Evolutionary conservation across 1,140 invertebrate genomes (phyloP).

Genomic region (Drosophila grimshawi): DNA sequence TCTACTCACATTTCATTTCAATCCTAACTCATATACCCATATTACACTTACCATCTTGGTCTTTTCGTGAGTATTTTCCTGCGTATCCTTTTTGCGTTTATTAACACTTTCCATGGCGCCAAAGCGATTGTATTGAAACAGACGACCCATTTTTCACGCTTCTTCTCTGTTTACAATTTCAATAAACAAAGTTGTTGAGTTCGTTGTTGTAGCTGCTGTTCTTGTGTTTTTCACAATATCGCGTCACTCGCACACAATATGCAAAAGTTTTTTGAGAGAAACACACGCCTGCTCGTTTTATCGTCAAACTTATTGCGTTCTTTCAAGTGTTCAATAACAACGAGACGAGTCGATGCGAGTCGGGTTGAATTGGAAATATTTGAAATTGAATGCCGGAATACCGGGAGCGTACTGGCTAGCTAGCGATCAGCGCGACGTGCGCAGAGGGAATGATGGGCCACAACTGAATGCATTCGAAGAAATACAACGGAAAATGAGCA

Average conservation of each 20-base stretch:
- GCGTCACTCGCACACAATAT: constrained; percentile 36
- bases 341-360: neutral
- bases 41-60: constrained; percentile 63
- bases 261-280: constrained; percentile 42
- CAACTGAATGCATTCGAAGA: constrained; percentile 76
- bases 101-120: constrained; percentile 65
- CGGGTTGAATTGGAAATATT: constrained; percentile 16
- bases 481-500: constrained; percentile 81
- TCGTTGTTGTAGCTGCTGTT: constrained; percentile 43
- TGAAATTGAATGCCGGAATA: constrained; percentile 19
- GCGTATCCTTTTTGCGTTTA: constrained; percentile 75
- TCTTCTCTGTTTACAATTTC: constrained; percentile 22
- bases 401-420: constrained; percentile 50
- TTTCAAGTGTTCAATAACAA: constrained; percentile 53
- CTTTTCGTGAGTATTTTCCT: constrained; percentile 49
- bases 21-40: neutral
- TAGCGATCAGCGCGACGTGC: constrained; percentile 81
- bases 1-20: neutral
- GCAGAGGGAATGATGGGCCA: constrained; percentile 79
- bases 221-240: constrained; percentile 45
- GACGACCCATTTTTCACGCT: constrained; percentile 70
- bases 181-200: constrained; percentile 33
- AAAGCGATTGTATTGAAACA: constrained; percentile 81
- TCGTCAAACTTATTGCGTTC: constrained; percentile 55
- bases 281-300: constrained; percentile 39